phyloP scores from a whole-genome alignment of 2,797 vertebrate genomes.

The Takifugu rubripes region DNA sequence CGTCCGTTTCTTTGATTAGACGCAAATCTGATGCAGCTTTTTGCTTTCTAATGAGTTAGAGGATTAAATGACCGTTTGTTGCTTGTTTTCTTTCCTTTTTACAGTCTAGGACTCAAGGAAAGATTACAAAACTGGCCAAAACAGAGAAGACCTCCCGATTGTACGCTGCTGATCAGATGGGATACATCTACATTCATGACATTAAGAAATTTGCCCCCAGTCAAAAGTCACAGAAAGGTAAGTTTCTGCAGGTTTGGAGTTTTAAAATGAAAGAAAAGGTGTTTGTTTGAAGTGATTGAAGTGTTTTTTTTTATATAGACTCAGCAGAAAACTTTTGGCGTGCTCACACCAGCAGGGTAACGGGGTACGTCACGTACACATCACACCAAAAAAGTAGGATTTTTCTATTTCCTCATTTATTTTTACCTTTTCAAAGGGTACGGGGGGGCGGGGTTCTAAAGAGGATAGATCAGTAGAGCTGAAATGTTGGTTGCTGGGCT shows the following conservation, averaged over 20 bases:
- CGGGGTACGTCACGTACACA: constrained; percentile 44
- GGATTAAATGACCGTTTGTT: no score
- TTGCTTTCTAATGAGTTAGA: no score
- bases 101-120: constrained; percentile 64
- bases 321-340: constrained; percentile 66
- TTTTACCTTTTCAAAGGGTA: constrained; percentile 1
- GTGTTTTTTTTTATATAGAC: constrained; percentile 11
- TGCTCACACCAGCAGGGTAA: constrained; percentile 67
- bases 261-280: background rate
- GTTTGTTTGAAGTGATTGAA: background rate
- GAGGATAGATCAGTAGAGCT: constrained; percentile 30
- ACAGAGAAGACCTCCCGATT: constrained; percentile 43
- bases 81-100: constrained; percentile 17
- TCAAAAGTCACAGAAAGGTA: constrained; percentile 48
- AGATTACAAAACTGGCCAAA: constrained; percentile 67
- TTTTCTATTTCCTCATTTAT: constrained; percentile 5
- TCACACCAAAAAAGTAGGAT: background rate
- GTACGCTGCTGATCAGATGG: constrained; percentile 59
- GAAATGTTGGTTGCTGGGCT: constrained; percentile 22
- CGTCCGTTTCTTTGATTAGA: no score
- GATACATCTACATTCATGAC: constrained; percentile 61
- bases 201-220: constrained; percentile 55
- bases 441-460: constrained; percentile 1
- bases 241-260: background rate
- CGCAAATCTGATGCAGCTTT: no score